Evolutionary conservation across 2,888 invertebrate genomes (phyloP), one percentile per base, ranked within the genome.

Genomic region (Nephrotoma appendiculata): DNA sequence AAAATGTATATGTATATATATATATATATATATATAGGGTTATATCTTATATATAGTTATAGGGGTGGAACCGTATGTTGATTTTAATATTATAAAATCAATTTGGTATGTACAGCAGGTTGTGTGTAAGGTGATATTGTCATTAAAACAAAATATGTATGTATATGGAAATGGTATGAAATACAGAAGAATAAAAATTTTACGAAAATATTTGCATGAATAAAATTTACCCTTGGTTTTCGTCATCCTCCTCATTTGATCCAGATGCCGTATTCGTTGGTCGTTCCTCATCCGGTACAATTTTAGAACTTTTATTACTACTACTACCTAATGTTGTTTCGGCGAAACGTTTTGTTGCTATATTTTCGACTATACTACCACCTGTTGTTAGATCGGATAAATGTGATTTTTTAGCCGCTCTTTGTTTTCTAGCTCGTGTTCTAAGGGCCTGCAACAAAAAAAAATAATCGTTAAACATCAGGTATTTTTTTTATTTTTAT

Each of bases 181-280:
- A 71, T 9, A 71, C 7, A 9, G 44, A 44, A 44, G 44, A 44
- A 11, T 6, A 71, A 48, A 6, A 71, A 48, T 2, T 44, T 12
- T 48, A 93, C 90, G 43, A 71, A 71, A 71, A 19, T 19, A 71
- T 71, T 31, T 71, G 9, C 71, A 71, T 57, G 15, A 71, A 31
- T 31, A 42, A 84, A 42, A 31, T 57, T 42, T 57, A 86, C 86
- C 86, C 86, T 41, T 93, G 94, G 87, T 92, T 94, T 88, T 94
- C 94, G 88, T 96, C 96, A 88, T 96, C 96, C 88, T 97, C 96
- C 89, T 97, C 97, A 90, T 97, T 97, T 90, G 97, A 97, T 7
- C 96, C 97, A 5, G 96, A 97, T 11, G 97, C 97, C 7, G 97
- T 97, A 91, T 97, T 97, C 19, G 97, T 97, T 86, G 96, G 96